These are phyloP conservation scores for Mesocricetus auratus DNA, from an alignment of 2,113 vertebrate species.

Conservation along the genomic window DNA sequence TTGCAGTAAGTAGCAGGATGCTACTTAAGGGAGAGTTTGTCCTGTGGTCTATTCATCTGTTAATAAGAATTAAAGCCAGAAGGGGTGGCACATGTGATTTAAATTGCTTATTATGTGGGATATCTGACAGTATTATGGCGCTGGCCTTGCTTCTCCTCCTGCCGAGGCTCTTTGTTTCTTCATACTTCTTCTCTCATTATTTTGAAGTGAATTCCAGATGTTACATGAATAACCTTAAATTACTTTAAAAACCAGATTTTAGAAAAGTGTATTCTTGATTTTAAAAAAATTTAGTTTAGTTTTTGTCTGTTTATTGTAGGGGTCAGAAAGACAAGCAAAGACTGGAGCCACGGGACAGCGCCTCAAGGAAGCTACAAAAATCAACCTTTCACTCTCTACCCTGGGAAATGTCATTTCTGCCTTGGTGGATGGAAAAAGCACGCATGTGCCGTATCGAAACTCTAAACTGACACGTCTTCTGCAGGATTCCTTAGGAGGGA, in stretches of 20 bases:
- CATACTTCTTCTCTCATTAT: background rate
- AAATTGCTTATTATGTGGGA: background rate
- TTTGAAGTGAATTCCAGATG: slow-evolving; percentile 50
- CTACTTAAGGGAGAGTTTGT: rapidly evolving
- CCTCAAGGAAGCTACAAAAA: slow-evolving; percentile 98
- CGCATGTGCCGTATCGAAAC: slow-evolving; percentile 98
- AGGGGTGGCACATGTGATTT: background rate
- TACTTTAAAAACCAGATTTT: background rate
- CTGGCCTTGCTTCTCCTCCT: background rate
- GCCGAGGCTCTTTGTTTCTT: background rate
- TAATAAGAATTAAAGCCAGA: slow-evolving; percentile 14
- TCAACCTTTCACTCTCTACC: slow-evolving; percentile 97
- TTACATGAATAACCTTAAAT: background rate
- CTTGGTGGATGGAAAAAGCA: slow-evolving; percentile 98
- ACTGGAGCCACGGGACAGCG: slow-evolving; percentile 98
- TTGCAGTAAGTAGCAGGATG: slow-evolving; percentile 91
- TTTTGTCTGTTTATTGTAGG: slow-evolving; percentile 86
- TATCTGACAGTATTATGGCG: background rate
- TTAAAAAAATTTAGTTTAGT: background rate
- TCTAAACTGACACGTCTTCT: slow-evolving; percentile 98
- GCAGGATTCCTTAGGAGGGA: slow-evolving; percentile 98
- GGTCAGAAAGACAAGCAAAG: slow-evolving; percentile 98
- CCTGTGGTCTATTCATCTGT: background rate
- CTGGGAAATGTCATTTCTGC: slow-evolving; percentile 99
- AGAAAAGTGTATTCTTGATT: background rate